Evolutionary conservation across 2,113 vertebrate genomes (phyloP).

Genomic region (Cephalophus harveyi): DNA sequence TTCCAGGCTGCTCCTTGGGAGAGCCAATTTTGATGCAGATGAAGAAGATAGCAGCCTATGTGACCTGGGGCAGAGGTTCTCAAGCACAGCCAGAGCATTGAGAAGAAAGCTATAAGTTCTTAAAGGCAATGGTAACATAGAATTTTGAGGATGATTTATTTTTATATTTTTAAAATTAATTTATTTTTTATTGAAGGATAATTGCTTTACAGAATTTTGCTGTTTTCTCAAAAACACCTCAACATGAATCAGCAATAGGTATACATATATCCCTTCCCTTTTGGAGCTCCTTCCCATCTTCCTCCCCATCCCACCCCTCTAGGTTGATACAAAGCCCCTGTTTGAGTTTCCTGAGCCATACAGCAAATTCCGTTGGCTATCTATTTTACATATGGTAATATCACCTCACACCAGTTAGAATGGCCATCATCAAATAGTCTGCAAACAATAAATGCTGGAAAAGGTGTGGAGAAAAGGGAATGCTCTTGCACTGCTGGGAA

Average conservation of each 20-base stretch:
- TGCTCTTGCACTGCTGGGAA: background rate
- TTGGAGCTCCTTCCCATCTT: background rate
- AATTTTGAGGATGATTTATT: background rate
- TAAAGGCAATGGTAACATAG: background rate
- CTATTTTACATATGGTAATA: background rate
- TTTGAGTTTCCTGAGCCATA: background rate
- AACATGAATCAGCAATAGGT: background rate
- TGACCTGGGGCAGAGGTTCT: background rate
- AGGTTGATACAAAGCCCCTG: background rate
- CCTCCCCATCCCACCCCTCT: background rate
- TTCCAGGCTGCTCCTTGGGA: background rate
- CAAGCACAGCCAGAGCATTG: background rate
- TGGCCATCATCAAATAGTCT: background rate
- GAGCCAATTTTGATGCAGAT: background rate
- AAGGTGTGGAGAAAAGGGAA: background rate
- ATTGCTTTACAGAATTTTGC: background rate
- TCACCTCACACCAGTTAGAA: background rate
- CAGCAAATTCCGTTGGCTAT: background rate
- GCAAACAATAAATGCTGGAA: background rate
- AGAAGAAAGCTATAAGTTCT: background rate
- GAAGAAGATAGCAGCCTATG: background rate
- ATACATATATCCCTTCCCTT: background rate
- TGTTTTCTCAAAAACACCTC: background rate
- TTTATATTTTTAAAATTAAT: background rate
- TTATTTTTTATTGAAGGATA: background rate